Conservation (phyloP, 1,140 invertebrate species). For the Drosophila mauritiana region DNA sequence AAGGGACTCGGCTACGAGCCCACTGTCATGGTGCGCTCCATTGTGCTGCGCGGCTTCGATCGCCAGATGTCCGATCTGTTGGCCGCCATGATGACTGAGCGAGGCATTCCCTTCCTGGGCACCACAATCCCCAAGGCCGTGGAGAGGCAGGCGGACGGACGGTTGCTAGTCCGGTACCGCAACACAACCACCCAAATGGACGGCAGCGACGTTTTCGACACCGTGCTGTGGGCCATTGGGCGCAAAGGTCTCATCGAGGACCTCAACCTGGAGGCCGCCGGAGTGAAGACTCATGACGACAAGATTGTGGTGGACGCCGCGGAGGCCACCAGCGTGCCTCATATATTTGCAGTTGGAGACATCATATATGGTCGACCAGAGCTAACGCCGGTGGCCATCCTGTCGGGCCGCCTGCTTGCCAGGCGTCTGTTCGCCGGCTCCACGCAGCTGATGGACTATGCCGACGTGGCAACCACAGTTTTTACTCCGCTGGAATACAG, state of each 20-base stretch:
- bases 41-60: constrained; percentile 98
- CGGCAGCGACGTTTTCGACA: constrained; percentile 91
- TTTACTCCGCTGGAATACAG: constrained; percentile 99
- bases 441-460: constrained; percentile 92
- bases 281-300: constrained; percentile 86
- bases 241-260: constrained; percentile 89
- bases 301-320: constrained; percentile 88
- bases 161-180: constrained; percentile 89
- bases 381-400: constrained; percentile 98
- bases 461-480: constrained; percentile 97
- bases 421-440: constrained; percentile 88
- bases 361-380: constrained; percentile 94
- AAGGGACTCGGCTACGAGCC: constrained; percentile 94
- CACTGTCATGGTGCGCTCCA: constrained; percentile 96
- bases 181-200: constrained; percentile 85
- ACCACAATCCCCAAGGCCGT: constrained; percentile 92
- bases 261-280: constrained; percentile 89
- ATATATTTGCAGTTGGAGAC: constrained; percentile 98
- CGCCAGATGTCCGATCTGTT: constrained; percentile 97
- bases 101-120: constrained; percentile 93
- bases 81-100: constrained; percentile 92
- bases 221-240: constrained; percentile 93
- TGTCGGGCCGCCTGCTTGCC: constrained; percentile 95
- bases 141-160: constrained; percentile 88
- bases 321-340: constrained; percentile 93